Conservation (phyloP, 1,140 invertebrate genomes). For the Drosophila setifemur region DNA sequence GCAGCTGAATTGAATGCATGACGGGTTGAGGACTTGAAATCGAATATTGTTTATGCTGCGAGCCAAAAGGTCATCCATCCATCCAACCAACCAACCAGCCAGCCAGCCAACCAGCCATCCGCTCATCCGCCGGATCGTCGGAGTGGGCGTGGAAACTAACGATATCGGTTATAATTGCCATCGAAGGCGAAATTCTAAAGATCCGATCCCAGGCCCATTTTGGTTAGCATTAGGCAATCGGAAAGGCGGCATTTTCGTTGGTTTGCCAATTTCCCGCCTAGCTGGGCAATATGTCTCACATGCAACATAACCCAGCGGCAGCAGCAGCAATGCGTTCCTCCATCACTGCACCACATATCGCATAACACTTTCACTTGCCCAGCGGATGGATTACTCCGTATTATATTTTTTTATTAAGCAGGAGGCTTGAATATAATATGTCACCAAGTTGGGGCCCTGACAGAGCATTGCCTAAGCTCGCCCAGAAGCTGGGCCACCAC, state of each 20-base stretch:
- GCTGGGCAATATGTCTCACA: conserved; percentile 29
- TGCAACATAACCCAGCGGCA: conserved; percentile 12
- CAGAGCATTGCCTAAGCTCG: conserved; percentile 4
- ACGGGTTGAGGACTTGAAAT: conserved; percentile 56
- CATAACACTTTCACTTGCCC: conserved; percentile 40
- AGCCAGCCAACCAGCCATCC: conserved; percentile 30
- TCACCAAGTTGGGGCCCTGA: no score
- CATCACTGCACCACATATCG: conserved; percentile 23
- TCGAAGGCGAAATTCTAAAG: conserved; percentile 11
- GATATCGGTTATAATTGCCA: conserved; percentile 31
- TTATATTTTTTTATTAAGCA: no score
- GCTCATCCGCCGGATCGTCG: conserved; percentile 10
- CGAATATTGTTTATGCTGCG: conserved; percentile 60
- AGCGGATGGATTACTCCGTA: conserved; percentile 9
- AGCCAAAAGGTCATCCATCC: conserved; percentile 55
- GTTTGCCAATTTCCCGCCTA: no score
- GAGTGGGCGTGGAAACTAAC: conserved; percentile 70
- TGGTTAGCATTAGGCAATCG: conserved; percentile 3
- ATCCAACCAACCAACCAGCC: conserved; percentile 23
- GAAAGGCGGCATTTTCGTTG: not conserved
- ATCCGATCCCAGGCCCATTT: not conserved
- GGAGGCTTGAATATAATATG: no score
- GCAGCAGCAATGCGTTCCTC: conserved; percentile 36
- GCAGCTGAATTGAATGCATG: conserved; percentile 60
- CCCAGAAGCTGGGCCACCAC: conserved; percentile 22